Evolutionary conservation across 1,140 invertebrate species (phyloP), one percentile per base, ranked within the genome.

Genomic region (Drosophila kurseongensis): DNA sequence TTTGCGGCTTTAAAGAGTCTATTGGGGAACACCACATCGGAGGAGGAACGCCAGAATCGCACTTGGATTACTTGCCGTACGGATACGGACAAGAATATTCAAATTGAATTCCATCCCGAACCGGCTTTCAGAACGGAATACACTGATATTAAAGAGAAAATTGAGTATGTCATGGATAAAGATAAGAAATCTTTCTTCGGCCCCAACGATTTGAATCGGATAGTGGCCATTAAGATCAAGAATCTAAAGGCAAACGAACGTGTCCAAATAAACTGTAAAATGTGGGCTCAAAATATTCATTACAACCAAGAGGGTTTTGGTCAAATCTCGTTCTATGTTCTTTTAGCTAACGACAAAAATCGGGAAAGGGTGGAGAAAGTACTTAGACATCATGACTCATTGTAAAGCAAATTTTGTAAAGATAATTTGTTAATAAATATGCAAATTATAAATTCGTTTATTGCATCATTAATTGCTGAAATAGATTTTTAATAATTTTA

Each of bases 231-330:
- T 1, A 68, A 60, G 47, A 44, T 86, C 0, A 51, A 51, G 18
- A 56, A 88, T n/a, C 29, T 86, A 0, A 23, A 18, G 0, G 0
- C 36, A 2, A 73, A 76, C n/a, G 18, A 47, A 13, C 18, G 32
- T 4, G 38, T 52, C 10, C 10, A 36, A 0, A n/a, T 86, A 0
- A 69, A 27, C 6, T 86, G 83, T 32, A 68, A 77, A 42, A 45
- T 88, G 4, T 86, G 71, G 71, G 83, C 83, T 13, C 35, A 27
- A 0, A 86, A 86, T 52, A 86, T 86, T 0, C 6, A 23, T 7
- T 52, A 76, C 35, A 23, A 14, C 0, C 14, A 9, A 1, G 9
- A 60, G 23, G 47, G 44, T 7, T 57, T 44, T 13, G 60, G 76
- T 14, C 67, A 78, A 5, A 41, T 62, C 7, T 36, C 45, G 7